Percentiles rank a stretch among this genome's conserved stretches.
Conservation (phyloP, 1,140 invertebrate genomes). For the Eumeta japonica region DNA sequence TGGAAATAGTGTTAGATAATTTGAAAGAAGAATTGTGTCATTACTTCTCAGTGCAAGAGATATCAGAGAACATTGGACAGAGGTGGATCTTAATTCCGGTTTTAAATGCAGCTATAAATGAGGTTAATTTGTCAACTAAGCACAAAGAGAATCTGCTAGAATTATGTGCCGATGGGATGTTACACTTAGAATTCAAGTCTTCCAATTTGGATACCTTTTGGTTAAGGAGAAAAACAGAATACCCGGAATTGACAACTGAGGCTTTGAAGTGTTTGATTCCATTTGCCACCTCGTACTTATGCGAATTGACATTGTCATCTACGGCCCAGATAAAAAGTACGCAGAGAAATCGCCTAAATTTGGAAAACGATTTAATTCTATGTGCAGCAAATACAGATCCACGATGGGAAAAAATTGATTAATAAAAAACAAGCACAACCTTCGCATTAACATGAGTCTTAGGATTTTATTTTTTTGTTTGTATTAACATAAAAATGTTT, state of each 20-base stretch:
- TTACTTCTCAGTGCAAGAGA: slow-evolving; percentile 11
- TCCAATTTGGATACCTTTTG: slow-evolving; percentile 13
- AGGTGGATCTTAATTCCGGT: slow-evolving; percentile 20
- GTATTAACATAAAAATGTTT: slow-evolving; percentile 2
- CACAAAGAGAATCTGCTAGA: slow-evolving; percentile 11
- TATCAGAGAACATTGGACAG: slow-evolving; percentile 8
- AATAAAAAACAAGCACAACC: slow-evolving; percentile 4
- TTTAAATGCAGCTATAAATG: slow-evolving; percentile 16
- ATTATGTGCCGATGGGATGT: slow-evolving; percentile 23
- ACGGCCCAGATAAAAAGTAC: too few species aligned
- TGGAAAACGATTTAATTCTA: slow-evolving; percentile 4
- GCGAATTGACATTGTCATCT: too few species aligned
- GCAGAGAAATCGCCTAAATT: slow-evolving; percentile 4
- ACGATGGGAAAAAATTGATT: slow-evolving; percentile 2
- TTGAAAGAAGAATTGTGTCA: slow-evolving; percentile 12
- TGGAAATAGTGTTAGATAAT: slow-evolving; percentile 9
- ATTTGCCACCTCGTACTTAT: too few species aligned
- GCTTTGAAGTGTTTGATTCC: slow-evolving; percentile 27
- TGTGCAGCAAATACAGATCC: slow-evolving; percentile 4
- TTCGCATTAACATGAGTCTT: slow-evolving; percentile 5
- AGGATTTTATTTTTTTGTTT: slow-evolving; percentile 1
- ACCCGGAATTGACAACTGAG: slow-evolving; percentile 19
- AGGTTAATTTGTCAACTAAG: too few species aligned
- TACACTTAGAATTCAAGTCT: slow-evolving; percentile 21
- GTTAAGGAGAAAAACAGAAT: slow-evolving; percentile 20